A percentile compares a stretch with the other conserved stretches of the same genome.
phyloP scores from a whole-genome alignment of 1,140 invertebrate species.

The Drosophila malerkotliana region DNA sequence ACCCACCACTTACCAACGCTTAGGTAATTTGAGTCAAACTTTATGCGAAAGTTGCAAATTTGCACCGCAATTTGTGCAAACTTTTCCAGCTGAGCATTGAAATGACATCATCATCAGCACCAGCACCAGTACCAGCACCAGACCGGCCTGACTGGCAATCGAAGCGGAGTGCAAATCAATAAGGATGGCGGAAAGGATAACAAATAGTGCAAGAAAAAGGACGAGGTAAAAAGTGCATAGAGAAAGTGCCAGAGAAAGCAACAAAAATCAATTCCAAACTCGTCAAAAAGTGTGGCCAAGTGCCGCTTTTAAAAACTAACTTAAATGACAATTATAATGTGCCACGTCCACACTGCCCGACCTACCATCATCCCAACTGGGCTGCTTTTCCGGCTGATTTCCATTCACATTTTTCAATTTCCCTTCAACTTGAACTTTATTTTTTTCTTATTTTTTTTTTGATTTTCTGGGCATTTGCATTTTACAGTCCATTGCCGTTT shows the following conservation, averaged over 20 bases:
- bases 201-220: slow-evolving; percentile 3
- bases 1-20: slow-evolving; percentile 34
- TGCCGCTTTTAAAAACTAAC: slow-evolving; percentile 65
- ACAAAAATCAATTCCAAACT: slow-evolving; percentile 66
- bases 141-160: background rate
- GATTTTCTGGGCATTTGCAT: slow-evolving; percentile 32
- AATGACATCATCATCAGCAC: slow-evolving; percentile 47
- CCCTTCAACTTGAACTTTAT: slow-evolving; percentile 3
- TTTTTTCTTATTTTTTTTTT: slow-evolving; percentile 12
- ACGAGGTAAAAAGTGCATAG: background rate
- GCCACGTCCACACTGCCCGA: background rate
- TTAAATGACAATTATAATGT: slow-evolving; percentile 70
- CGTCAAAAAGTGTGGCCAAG: slow-evolving; percentile 68
- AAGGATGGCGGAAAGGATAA: background rate
- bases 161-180: slow-evolving; percentile 38
- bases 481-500: slow-evolving; percentile 60
- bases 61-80: slow-evolving; percentile 77
- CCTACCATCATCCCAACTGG: background rate
- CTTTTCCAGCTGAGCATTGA: slow-evolving; percentile 53
- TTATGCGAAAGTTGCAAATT: slow-evolving; percentile 81
- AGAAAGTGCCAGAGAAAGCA: slow-evolving; percentile 10
- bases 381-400: slow-evolving; percentile 29
- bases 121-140: no score
- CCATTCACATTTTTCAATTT: slow-evolving; percentile 28
- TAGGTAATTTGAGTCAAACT: slow-evolving; percentile 79